Evolutionary conservation across 2,888 invertebrate species (phyloP).

Genomic region (Sphaerophoria rueppellii): DNA sequence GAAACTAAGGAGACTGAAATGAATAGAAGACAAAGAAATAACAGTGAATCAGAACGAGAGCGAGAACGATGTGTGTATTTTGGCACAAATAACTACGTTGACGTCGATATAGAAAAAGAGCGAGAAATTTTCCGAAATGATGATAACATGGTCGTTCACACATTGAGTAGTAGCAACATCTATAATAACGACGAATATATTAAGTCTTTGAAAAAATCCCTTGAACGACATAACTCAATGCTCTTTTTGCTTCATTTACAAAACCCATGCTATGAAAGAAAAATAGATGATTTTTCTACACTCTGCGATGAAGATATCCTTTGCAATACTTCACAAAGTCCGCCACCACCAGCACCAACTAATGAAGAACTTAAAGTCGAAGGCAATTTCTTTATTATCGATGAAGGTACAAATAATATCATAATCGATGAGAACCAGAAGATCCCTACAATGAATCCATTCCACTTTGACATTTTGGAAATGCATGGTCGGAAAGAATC

Average conservation of each 20-base stretch:
- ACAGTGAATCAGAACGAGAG: slow-evolving; percentile 48
- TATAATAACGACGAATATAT: slow-evolving; percentile 82
- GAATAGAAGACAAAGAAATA: slow-evolving; percentile 75
- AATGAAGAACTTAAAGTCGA: slow-evolving; percentile 82
- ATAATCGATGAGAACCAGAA: slow-evolving; percentile 55
- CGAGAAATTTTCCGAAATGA: slow-evolving; percentile 70
- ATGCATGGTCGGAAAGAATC: slow-evolving; percentile 65
- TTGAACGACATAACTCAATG: slow-evolving; percentile 82
- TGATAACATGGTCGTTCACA: slow-evolving; percentile 38
- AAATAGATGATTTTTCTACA: slow-evolving; percentile 74
- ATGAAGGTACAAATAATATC: slow-evolving; percentile 57
- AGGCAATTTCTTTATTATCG: slow-evolving; percentile 57
- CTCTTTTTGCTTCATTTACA: slow-evolving; percentile 80
- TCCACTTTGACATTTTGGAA: slow-evolving; percentile 76
- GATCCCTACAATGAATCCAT: slow-evolving; percentile 76
- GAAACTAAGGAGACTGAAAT: slow-evolving; percentile 81
- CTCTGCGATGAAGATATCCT: slow-evolving; percentile 76
- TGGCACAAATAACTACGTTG: slow-evolving; percentile 68
- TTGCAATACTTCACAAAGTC: slow-evolving; percentile 85
- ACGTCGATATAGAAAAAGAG: slow-evolving; percentile 72
- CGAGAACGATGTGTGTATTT: slow-evolving; percentile 52
- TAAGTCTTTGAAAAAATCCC: slow-evolving; percentile 79
- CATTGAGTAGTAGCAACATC: slow-evolving; percentile 76
- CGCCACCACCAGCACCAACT: slow-evolving; percentile 91
- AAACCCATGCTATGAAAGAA: slow-evolving; percentile 79